Evolutionary conservation across 37 sponge, comb jelly and placozoan genomes (phyloP), one percentile per base, ranked within the genome.

Genomic region (Mnemiopsis leidyi): DNA sequence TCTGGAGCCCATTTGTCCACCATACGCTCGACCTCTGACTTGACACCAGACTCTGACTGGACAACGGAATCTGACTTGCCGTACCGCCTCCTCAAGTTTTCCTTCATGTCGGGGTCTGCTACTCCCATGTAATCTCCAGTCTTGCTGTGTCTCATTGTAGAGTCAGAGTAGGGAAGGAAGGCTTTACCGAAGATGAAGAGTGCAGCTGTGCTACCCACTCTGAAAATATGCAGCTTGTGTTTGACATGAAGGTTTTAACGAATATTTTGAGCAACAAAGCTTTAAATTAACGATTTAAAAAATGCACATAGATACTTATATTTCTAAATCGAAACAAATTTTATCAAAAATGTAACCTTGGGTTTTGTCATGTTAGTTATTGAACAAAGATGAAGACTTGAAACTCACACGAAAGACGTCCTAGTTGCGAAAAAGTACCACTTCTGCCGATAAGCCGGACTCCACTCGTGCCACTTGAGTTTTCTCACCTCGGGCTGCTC

Each of bases 381-480:
- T n/a, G n/a, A n/a, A n/a, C n/a, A n/a, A n/a, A n/a, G n/a, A n/a
- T n/a, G n/a, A n/a, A n/a, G n/a, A n/a, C n/a, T n/a, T n/a, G n/a
- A 48, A 48, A 85, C 90, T 40, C 29, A 85, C 90, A 85, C 2
- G 1, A 33, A 21, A 38, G 35, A 0, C 18, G 23, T 85, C 2
- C 90, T 9, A 2, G 90, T 40, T 18, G 25, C 36, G 3, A 13
- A 16, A 26, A 36, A 85, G 48, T 40, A 38, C 29, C 38, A 9
- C 29, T 37, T 85, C 29, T 85, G 90, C 24, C 90, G 24, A 25
- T 85, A 85, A 40, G 90, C 36, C 29, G 38, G 61, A 5, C 61
- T n/a, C 90, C 90, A 85, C 61, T 85, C 90, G 25, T 85, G 30
- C 90, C 90, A 85, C 61, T 26, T 38, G 1, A 85, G 24, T n/a